These are phyloP conservation scores for Pomacea maculata DNA, from an alignment of 1,140 invertebrate genomes.

Conservation along the genomic window DNA sequence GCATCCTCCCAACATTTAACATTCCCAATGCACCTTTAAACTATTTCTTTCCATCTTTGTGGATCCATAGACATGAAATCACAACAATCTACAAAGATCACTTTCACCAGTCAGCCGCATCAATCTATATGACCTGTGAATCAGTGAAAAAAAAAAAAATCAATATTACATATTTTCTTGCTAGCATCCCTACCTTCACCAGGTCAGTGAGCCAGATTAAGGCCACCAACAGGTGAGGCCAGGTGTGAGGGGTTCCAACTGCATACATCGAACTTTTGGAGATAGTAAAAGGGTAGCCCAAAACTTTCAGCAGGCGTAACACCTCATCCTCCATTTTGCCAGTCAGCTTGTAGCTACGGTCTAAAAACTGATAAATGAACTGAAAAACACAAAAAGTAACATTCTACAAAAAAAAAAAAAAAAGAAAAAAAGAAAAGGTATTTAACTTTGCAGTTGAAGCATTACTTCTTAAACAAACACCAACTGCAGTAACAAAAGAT, in stretches of 20 bases:
- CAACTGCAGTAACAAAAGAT: background rate
- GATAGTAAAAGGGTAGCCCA: slow-evolving; percentile 60
- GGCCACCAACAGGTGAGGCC: slow-evolving; percentile 57
- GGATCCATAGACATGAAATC: no score
- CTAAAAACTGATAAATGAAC: slow-evolving; percentile 51
- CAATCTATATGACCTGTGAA: no score
- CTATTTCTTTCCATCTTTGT: no score
- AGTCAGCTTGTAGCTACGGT: slow-evolving; percentile 44
- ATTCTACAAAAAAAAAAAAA: background rate
- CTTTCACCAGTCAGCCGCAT: no score
- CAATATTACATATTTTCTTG: no score
- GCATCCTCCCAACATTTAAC: no score
- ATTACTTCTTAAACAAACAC: background rate
- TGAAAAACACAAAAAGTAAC: slow-evolving; percentile 37
- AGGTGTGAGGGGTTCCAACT: slow-evolving; percentile 58
- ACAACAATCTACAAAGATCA: no score
- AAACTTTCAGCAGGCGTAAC: slow-evolving; percentile 47
- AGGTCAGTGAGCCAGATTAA: slow-evolving; percentile 54
- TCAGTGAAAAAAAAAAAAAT: no score
- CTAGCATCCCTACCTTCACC: slow-evolving; percentile 45
- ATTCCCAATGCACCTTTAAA: no score
- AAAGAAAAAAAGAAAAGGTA: background rate
- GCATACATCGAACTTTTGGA: slow-evolving; percentile 55
- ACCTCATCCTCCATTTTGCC: slow-evolving; percentile 60
- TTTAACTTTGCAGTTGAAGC: background rate